Base-by-base conservation (phyloP, 1,140 invertebrate species). In the Megathymus violae region DNA sequence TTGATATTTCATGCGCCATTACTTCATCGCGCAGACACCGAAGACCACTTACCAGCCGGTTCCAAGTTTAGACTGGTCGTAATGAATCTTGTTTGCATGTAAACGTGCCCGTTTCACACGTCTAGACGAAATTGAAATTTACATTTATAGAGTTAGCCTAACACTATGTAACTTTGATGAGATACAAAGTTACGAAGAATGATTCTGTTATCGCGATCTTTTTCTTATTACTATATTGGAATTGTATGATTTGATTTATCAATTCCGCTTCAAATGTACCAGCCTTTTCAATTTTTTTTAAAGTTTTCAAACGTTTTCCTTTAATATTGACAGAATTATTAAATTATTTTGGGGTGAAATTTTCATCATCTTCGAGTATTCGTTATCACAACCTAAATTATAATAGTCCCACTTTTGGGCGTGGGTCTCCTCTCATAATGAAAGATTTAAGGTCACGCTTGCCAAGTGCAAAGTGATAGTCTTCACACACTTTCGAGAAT, bases 121-220 rank as follows among this genome's bases (percentile, higher is more conserved):
- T 80, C 79, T 80, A 77, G 71, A 78, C 79, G 38, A 69, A 77
- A 81, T 80, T 75, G 67, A 78, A 79, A 79, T 83, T 77, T 75
- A 78, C 69, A 71, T 73, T 72, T 64, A 74, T 74, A 64, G 73
- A 73, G 59, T 73, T 66, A 50, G 40, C 9, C 17, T 5, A 44
- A 44, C 17, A 17, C 43, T 44, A 44, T 14, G 5, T 17, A 43
- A 14, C 11, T 43, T 1, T 61, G 47, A 61, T 41, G 44, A 47
- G 41, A 46, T 31, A 34, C 19, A 56, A 38, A 64, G 36, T 60
- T 31, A 31, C 27, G 4, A 31, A 31, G 27, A 31, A 31, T 31
- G 22, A 25, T 25, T 31, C 3, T 31, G 9, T 31, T 31, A 31
- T 4, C 27, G 4, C 27, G 4, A 31, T 31, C 27, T 9, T 31